Percentiles rank a stretch among this genome's conserved stretches.
Evolutionary conservation across 1,140 invertebrate species (phyloP).

Genomic region (Pygmarrhopalites habei): DNA sequence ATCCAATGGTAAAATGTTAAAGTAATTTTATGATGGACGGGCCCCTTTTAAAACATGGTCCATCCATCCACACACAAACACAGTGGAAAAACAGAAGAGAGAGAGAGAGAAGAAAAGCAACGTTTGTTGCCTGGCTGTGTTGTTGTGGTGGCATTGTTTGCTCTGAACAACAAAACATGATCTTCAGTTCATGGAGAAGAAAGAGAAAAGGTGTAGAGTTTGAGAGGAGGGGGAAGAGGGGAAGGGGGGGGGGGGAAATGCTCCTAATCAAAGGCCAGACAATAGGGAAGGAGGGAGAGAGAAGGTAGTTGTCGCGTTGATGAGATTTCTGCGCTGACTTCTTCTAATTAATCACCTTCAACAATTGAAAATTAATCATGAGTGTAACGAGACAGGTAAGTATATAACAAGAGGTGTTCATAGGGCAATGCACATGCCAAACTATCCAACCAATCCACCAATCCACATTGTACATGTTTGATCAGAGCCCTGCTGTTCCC

Average conservation of each 20-base stretch:
- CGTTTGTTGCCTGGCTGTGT: neutral
- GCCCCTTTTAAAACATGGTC: too few relatives aligned
- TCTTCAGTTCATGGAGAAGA: conserved; percentile 11
- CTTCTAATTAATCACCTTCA: conserved; percentile 38
- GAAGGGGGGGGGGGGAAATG: too few relatives aligned
- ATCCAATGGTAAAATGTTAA: too few relatives aligned
- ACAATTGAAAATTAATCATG: conserved; percentile 41
- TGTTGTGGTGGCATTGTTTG: conserved; percentile 10
- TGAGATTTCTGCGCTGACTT: conserved; percentile 35
- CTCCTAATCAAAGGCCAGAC: conserved; percentile 39
- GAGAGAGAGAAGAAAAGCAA: neutral
- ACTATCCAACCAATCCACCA: too few relatives aligned
- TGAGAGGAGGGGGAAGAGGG: conserved; percentile 32
- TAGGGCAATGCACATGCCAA: conserved; percentile 35
- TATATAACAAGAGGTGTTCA: conserved; percentile 34
- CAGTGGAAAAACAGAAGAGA: neutral
- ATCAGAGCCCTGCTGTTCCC: conserved; percentile 33
- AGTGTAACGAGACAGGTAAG: conserved; percentile 39
- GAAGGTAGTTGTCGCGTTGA: conserved; percentile 31
- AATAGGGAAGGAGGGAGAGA: too few relatives aligned
- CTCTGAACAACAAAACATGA: conserved; percentile 11
- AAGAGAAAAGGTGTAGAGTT: conserved; percentile 28
- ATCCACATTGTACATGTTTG: conserved; percentile 29
- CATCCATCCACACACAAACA: too few relatives aligned
- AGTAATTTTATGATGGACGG: too few relatives aligned